Evolutionary conservation across 2,797 vertebrate species (phyloP).

Genomic region (Poeciliopsis paucimaculata): DNA sequence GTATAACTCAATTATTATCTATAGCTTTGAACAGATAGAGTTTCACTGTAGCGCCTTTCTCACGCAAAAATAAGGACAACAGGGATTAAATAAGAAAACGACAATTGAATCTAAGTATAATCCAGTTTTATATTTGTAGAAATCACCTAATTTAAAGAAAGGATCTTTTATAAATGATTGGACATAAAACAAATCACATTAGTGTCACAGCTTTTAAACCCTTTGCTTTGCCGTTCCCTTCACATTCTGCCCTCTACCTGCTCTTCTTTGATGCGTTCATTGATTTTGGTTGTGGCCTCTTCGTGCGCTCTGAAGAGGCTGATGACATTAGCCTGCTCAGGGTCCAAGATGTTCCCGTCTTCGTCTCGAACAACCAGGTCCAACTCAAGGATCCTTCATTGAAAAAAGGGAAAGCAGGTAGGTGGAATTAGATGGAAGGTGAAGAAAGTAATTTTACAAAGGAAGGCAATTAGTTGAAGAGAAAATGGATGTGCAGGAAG

Average conservation of each 20-base stretch:
- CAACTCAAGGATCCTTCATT: conserved; percentile 89
- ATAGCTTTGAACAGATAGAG: not conserved
- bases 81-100: not conserved
- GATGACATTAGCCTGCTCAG: conserved; percentile 92
- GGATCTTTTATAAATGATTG: not conserved
- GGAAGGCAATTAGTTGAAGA: not conserved
- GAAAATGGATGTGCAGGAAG: not conserved
- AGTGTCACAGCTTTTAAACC: not conserved
- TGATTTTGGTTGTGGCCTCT: conserved; percentile 90
- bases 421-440: conserved; percentile 2
- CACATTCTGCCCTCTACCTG: conserved; percentile 76
- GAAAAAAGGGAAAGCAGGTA: not conserved
- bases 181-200: not conserved
- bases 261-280: conserved; percentile 95
- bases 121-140: not conserved
- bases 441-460: conserved; percentile 10
- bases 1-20: conserved; percentile 4
- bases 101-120: not conserved
- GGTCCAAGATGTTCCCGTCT: conserved; percentile 95
- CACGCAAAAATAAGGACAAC: not conserved
- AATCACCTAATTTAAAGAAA: not conserved
- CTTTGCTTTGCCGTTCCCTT: not conserved
- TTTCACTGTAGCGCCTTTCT: not conserved
- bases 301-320: conserved; percentile 95
- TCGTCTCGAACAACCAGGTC: conserved; percentile 94